Percentiles rank a stretch among this genome's conserved stretches.
These are phyloP conservation scores for Nothoprocta pentlandii DNA, from an alignment of 2,113 vertebrate genomes.

Conservation along the genomic window DNA sequence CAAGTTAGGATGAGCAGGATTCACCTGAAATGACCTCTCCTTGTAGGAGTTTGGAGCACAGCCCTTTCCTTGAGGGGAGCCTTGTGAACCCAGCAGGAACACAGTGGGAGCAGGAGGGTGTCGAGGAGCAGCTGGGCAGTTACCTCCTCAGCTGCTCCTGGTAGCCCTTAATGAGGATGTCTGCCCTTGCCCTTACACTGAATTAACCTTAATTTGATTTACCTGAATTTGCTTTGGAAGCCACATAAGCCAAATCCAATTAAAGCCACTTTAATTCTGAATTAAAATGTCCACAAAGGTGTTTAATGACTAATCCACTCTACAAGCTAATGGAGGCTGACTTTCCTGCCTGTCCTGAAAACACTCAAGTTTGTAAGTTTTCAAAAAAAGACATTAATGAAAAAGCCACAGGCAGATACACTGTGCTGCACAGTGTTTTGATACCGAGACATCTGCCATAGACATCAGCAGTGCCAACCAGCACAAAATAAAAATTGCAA, in stretches of 20 bases:
- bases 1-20: not conserved
- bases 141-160: not conserved
- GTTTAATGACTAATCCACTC: conserved; percentile 49
- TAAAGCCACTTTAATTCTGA: conserved; percentile 42
- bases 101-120: not conserved
- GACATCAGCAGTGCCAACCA: not conserved
- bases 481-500: not conserved
- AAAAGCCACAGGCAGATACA: not conserved
- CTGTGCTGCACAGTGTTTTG: not conserved
- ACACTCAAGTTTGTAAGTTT: not conserved
- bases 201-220: conserved; percentile 53
- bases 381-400: not conserved
- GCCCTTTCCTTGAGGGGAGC: not conserved
- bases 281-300: conserved; percentile 37
- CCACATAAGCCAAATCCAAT: conserved; percentile 40
- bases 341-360: not conserved
- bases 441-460: not conserved
- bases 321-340: conserved; percentile 21
- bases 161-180: not conserved
- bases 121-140: not conserved
- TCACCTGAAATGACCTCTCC: not conserved
- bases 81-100: rapidly evolving
- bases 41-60: not conserved
- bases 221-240: conserved; percentile 40
- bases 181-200: not conserved